phyloP scores from a whole-genome alignment of 2,113 vertebrate species.

The Gallinago paraguaiae region DNA sequence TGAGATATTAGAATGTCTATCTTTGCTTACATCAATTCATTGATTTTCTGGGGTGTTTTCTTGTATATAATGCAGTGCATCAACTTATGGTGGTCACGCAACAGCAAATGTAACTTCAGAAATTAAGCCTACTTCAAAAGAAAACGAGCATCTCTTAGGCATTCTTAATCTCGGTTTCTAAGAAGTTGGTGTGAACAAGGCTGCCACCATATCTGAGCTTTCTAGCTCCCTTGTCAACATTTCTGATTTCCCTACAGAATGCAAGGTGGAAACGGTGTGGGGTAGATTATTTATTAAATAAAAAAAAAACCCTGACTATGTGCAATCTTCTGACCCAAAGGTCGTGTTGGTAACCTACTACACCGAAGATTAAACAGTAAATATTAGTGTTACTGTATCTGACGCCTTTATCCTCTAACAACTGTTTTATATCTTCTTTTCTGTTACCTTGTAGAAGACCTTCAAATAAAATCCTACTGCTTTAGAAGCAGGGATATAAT shows the following conservation, averaged over 20 bases:
- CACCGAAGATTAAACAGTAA: background rate
- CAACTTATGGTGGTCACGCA: background rate
- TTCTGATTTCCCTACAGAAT: background rate
- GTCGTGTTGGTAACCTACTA: background rate
- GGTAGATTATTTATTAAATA: background rate
- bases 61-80: background rate
- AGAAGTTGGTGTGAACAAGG: background rate
- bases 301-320: background rate
- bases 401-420: background rate
- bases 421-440: background rate
- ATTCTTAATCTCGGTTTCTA: background rate
- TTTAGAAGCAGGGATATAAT: background rate
- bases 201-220: background rate
- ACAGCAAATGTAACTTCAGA: background rate
- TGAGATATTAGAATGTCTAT: background rate
- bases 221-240: background rate
- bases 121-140: background rate
- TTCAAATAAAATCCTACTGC: background rate
- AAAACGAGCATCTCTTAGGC: background rate
- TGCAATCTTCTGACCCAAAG: background rate
- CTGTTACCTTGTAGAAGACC: background rate
- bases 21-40: background rate
- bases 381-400: background rate
- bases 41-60: background rate
- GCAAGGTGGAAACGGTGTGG: background rate